Evolutionary conservation across 2,888 invertebrate species (phyloP).

Genomic region (Scaeva pyrastri): DNA sequence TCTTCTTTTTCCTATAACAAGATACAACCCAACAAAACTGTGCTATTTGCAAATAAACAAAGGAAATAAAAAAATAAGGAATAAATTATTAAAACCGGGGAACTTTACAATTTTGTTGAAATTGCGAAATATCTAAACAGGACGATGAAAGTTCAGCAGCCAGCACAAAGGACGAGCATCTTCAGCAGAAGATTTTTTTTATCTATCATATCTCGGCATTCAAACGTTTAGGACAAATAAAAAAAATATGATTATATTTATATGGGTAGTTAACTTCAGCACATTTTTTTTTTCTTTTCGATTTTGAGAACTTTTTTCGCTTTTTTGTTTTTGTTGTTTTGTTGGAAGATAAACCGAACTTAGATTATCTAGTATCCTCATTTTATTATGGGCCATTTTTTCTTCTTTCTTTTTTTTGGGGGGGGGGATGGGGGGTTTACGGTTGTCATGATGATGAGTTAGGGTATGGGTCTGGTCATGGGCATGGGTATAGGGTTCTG

Average conservation of each 20-base stretch:
- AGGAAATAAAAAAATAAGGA: background rate
- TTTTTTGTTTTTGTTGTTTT: background rate
- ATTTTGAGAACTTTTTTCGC: background rate
- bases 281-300: constrained; percentile 12
- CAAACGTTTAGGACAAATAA: constrained; percentile 7
- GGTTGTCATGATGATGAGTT: background rate
- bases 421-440: background rate
- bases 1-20: background rate
- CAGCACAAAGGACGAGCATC: constrained; percentile 7
- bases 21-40: background rate
- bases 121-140: constrained; percentile 6
- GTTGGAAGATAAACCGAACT: constrained; percentile 2
- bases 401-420: background rate
- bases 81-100: constrained; percentile 8
- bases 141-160: background rate
- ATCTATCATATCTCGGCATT: background rate
- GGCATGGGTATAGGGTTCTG: constrained; percentile 4
- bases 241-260: constrained; percentile 5
- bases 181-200: constrained; percentile 10
- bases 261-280: constrained; percentile 15
- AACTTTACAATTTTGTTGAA: constrained; percentile 16
- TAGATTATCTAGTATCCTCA: constrained; percentile 4
- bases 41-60: background rate
- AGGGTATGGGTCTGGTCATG: background rate
- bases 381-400: background rate